Conservation (phyloP, 2,797 vertebrate species). For the Eutrigla gurnardus region DNA sequence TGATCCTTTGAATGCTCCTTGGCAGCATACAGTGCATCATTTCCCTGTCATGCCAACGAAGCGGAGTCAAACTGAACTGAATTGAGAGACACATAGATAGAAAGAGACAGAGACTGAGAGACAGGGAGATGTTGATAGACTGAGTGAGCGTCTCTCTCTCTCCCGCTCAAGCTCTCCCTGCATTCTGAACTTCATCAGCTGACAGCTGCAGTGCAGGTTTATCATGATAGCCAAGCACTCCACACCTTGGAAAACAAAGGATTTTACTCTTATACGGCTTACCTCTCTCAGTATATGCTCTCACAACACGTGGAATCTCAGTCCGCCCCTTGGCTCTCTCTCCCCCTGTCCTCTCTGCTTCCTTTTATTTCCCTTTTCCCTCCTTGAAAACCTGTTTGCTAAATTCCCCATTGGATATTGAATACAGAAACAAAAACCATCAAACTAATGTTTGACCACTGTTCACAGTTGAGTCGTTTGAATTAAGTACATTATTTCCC, state of each 20-base stretch:
- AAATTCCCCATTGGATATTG: slow-evolving; percentile 47
- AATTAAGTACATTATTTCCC: slow-evolving; percentile 64
- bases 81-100: slow-evolving; percentile 62
- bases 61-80: slow-evolving; percentile 60
- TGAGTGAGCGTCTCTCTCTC: slow-evolving; percentile 44
- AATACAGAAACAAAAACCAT: slow-evolving; percentile 34
- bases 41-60: slow-evolving; percentile 40
- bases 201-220: slow-evolving; percentile 65
- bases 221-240: slow-evolving; percentile 58
- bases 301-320: slow-evolving; percentile 13
- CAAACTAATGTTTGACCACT: slow-evolving; percentile 53
- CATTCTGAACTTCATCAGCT: slow-evolving; percentile 61
- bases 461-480: slow-evolving; percentile 54
- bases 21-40: slow-evolving; percentile 32
- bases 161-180: slow-evolving; percentile 44
- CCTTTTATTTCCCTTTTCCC: background rate
- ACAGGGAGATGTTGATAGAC: slow-evolving; percentile 67
- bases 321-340: background rate
- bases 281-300: slow-evolving; percentile 29
- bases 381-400: slow-evolving; percentile 36
- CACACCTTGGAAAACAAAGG: slow-evolving; percentile 53
- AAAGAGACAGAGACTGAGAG: slow-evolving; percentile 59
- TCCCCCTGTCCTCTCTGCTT: background rate
- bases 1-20: slow-evolving; percentile 40
- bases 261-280: slow-evolving; percentile 39